phyloP scores from a whole-genome alignment of 2,797 vertebrate genomes.

The Karalla daura region DNA sequence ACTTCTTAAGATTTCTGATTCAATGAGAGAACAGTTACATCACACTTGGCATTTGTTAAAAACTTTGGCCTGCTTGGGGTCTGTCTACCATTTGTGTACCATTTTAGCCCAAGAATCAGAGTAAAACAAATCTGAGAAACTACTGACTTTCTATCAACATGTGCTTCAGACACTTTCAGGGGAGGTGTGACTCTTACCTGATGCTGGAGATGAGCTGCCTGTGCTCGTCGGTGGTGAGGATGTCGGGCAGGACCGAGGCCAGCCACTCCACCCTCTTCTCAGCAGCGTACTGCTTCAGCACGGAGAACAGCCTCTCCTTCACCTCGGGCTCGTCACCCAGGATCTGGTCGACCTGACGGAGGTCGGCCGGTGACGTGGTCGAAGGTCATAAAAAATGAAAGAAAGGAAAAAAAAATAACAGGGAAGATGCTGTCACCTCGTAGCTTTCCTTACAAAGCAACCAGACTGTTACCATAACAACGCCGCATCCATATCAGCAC shows the following conservation, averaged over 20 bases:
- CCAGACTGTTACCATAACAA: neutral
- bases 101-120: too few species aligned
- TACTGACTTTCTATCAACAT: too few species aligned
- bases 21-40: too few species aligned
- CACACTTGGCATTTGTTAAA: too few species aligned
- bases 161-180: neutral
- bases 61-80: too few species aligned
- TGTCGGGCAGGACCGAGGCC: slow-evolving; percentile 88
- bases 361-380: neutral
- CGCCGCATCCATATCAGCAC: neutral
- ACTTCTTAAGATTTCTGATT: too few species aligned
- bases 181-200: slow-evolving; percentile 83
- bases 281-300: slow-evolving; percentile 93
- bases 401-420: too few species aligned
- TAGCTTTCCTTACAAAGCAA: neutral
- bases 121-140: too few species aligned
- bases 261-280: slow-evolving; percentile 92
- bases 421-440: neutral
- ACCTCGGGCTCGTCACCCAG: slow-evolving; percentile 87
- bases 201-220: slow-evolving; percentile 91
- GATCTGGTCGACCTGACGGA: slow-evolving; percentile 90
- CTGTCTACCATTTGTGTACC: too few species aligned
- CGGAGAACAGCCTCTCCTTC: slow-evolving; percentile 90
- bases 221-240: slow-evolving; percentile 87
- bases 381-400: neutral